Evolutionary conservation across 1,140 invertebrate genomes (phyloP).

Genomic region (Trachymyrmex septentrionalis): DNA sequence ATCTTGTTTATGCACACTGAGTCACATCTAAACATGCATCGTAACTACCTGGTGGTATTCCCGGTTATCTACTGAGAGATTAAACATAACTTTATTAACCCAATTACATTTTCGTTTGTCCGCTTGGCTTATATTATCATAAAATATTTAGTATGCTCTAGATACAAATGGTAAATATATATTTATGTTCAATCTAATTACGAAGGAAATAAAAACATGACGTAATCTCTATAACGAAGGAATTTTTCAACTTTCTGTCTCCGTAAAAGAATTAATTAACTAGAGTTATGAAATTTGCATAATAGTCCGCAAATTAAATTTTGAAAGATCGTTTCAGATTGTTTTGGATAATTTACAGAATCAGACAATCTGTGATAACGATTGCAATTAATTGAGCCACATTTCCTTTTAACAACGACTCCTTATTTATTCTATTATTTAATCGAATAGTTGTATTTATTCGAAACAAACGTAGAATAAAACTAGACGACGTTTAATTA

Average conservation of each 20-base stretch:
- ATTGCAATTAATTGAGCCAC: neutral
- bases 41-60: neutral
- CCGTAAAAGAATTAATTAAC: neutral
- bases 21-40: neutral
- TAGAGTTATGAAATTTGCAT: neutral
- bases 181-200: slow-evolving; percentile 7
- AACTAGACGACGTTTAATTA: neutral
- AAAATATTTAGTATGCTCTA: neutral
- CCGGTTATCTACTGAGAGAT: slow-evolving; percentile 7
- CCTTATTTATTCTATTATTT: neutral
- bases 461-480: neutral
- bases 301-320: neutral
- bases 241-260: neutral
- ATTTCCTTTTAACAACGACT: neutral
- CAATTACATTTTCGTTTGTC: neutral
- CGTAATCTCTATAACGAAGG: neutral
- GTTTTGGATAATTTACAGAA: neutral
- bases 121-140: neutral
- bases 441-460: neutral
- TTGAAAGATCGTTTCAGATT: neutral
- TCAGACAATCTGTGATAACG: neutral
- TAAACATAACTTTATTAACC: slow-evolving; percentile 25
- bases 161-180: neutral
- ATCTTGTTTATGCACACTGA: slow-evolving; percentile 31
- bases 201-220: neutral